A percentile compares a stretch with the other conserved stretches of the same genome.
Conservation (phyloP, 2,113 vertebrate species). For the Petromus typicus region DNA sequence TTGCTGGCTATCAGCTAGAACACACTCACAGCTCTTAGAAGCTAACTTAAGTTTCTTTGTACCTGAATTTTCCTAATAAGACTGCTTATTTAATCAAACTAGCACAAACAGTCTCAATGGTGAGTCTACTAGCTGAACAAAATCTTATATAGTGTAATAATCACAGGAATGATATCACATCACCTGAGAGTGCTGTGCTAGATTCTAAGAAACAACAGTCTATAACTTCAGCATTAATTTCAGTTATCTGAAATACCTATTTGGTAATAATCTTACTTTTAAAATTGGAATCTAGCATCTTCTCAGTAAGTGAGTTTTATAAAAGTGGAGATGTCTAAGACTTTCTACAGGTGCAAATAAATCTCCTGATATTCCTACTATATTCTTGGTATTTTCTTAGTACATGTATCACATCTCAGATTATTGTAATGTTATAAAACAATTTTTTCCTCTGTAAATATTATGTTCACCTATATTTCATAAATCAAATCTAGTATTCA, state of each 20-base stretch:
- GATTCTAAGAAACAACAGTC: background rate
- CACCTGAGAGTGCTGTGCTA: background rate
- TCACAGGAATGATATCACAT: background rate
- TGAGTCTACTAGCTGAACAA: background rate
- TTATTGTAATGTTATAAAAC: background rate
- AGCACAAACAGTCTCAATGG: background rate
- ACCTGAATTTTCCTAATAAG: background rate
- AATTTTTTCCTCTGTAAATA: constrained; percentile 4
- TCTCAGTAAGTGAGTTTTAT: background rate
- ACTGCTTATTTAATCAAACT: background rate
- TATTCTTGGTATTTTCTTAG: background rate
- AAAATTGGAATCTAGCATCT: constrained; percentile 23
- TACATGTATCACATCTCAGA: background rate
- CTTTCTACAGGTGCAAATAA: background rate
- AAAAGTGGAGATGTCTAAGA: constrained; percentile 28
- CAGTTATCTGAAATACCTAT: constrained; percentile 44
- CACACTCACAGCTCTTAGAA: background rate
- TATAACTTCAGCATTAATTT: constrained; percentile 25
- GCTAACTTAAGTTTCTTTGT: background rate
- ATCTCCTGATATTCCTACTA: background rate
- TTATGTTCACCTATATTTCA: constrained; percentile 24
- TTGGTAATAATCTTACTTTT: constrained; percentile 1
- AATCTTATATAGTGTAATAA: background rate
- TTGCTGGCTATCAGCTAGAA: background rate
- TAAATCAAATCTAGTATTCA: constrained; percentile 9